phyloP scores from a whole-genome alignment of 2,797 vertebrate species.

The Pterois miles region DNA sequence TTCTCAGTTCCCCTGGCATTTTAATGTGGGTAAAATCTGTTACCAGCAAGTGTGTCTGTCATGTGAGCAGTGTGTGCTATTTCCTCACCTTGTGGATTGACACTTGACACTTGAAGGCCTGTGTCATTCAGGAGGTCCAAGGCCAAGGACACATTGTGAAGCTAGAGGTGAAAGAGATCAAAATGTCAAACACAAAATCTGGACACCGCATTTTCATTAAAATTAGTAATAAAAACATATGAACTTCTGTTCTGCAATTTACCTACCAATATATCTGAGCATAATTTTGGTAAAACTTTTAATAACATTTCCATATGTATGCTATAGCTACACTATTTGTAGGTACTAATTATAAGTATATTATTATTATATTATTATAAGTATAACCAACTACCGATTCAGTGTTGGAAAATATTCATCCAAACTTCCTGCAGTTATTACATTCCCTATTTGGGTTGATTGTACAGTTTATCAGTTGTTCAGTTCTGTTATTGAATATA shows the following conservation, averaged over 20 bases:
- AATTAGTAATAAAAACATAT: neutral
- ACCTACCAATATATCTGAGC: neutral
- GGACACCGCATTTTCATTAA: neutral
- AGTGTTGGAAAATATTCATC: too few species aligned
- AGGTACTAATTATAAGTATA: too few species aligned
- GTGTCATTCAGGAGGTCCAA: conserved; percentile 86
- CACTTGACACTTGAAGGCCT: conserved; percentile 75
- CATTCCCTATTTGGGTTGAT: too few species aligned
- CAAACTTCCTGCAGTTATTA: too few species aligned
- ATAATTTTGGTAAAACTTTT: neutral
- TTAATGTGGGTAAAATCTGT: conserved; percentile 13
- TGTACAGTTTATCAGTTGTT: too few species aligned
- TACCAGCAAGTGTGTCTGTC: neutral
- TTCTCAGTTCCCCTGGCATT: conserved; percentile 14
- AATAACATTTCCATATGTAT: neutral
- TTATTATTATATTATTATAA: too few species aligned
- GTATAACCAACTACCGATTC: neutral
- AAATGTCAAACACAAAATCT: neutral
- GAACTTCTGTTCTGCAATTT: neutral
- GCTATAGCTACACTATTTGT: neutral
- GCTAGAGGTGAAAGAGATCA: conserved; percentile 72
- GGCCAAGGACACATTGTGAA: conserved; percentile 91
- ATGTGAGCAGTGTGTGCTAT: neutral
- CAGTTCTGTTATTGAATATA: too few species aligned
- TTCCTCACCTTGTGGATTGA: conserved; percentile 89